Percentiles rank a stretch among this genome's conserved stretches.
These are phyloP conservation scores for Gulo gulo DNA, from an alignment of 2,113 vertebrate species.

Conservation along the genomic window DNA sequence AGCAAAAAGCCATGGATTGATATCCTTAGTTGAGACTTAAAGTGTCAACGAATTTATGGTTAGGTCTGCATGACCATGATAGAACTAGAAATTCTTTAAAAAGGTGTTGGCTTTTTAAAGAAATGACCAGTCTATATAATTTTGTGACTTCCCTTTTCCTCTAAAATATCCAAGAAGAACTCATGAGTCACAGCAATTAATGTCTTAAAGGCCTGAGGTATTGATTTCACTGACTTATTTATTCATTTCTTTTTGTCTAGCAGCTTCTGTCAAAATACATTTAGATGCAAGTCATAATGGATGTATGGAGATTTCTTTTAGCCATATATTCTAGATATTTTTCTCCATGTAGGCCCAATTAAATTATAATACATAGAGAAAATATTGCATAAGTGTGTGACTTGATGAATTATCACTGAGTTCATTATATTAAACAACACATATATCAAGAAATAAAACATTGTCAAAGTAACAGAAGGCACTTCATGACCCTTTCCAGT, in stretches of 20 bases:
- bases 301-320: neutral
- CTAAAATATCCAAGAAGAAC: neutral
- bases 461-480: neutral
- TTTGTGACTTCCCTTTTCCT: neutral
- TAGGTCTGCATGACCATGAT: neutral
- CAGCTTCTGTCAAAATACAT: neutral
- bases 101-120: neutral
- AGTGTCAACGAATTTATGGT: neutral
- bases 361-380: neutral
- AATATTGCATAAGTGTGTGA: neutral
- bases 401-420: neutral
- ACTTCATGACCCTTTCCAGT: neutral
- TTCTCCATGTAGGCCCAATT: neutral
- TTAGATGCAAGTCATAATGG: neutral
- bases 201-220: neutral
- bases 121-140: neutral
- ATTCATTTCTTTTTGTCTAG: neutral
- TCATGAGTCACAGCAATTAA: neutral
- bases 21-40: neutral
- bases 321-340: neutral
- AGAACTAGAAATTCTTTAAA: neutral
- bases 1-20: neutral
- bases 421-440: neutral
- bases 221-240: neutral
- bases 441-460: neutral